Conservation (phyloP, 2,797 vertebrate genomes). For the Nasua narica region DNA sequence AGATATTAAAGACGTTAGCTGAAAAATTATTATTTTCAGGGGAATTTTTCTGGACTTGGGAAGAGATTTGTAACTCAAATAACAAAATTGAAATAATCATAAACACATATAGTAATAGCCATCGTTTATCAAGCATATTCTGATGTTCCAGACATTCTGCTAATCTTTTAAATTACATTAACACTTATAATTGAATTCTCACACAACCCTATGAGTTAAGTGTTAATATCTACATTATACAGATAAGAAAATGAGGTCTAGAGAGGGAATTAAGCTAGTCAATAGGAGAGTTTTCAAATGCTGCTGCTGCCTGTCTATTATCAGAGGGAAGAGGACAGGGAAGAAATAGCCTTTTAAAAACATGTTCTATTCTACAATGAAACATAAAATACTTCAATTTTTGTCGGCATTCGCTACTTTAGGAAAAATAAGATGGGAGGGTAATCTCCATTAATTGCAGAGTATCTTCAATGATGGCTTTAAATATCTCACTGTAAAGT, state of each 20-base stretch:
- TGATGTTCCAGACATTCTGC: background rate
- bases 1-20: background rate
- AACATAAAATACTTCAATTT: background rate
- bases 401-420: background rate
- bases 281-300: background rate
- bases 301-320: background rate
- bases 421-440: background rate
- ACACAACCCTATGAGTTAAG: background rate
- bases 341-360: background rate
- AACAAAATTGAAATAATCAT: background rate
- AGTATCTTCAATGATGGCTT: background rate
- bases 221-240: background rate
- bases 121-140: background rate
- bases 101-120: background rate
- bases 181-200: slow-evolving; percentile 27
- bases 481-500: background rate
- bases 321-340: fast-evolving
- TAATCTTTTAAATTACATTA: slow-evolving; percentile 38
- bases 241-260: background rate
- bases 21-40: background rate
- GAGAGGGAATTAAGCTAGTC: background rate
- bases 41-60: background rate
- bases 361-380: background rate
- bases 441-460: background rate
- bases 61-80: background rate